Percentiles rank a stretch among this genome's conserved stretches.
Conservation (phyloP, 2,113 vertebrate genomes). For the Butorides virescens region DNA sequence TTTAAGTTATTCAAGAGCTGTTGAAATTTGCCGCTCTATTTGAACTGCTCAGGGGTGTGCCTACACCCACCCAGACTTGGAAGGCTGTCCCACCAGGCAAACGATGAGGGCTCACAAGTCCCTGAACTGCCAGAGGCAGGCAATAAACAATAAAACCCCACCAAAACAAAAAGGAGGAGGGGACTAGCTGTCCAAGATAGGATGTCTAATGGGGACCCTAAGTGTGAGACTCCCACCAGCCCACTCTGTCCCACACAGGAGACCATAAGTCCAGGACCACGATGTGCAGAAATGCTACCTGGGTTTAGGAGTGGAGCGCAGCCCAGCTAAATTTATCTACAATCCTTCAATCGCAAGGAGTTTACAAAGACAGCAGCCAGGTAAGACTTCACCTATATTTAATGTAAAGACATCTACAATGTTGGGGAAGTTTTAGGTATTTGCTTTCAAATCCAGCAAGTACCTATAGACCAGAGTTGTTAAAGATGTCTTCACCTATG, state of each 20-base stretch:
- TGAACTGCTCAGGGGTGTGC: not conserved
- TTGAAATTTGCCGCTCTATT: not conserved
- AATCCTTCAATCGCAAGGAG: not conserved
- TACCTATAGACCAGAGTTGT: not conserved
- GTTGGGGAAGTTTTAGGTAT: not conserved
- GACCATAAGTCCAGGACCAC: not conserved
- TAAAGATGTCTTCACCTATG: not conserved
- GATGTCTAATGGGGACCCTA: not conserved
- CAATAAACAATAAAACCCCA: not conserved
- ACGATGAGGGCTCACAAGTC: not conserved
- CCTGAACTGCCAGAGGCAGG: not conserved
- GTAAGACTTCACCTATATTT: not conserved
- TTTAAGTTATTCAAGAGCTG: not conserved
- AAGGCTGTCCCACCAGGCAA: not conserved
- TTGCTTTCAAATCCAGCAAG: not conserved
- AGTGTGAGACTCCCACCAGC: not conserved
- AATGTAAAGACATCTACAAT: not conserved
- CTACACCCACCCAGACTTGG: not conserved
- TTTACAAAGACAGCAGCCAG: not conserved
- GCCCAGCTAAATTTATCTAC: not conserved
- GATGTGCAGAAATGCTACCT: not conserved
- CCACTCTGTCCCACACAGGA: not conserved
- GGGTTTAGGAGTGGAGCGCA: not conserved
- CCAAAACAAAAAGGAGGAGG: not conserved
- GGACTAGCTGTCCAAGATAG: not conserved